Evolutionary conservation across 2,113 vertebrate genomes (phyloP), one percentile per base, ranked within the genome.

Genomic region (Thalassoma bifasciatum): DNA sequence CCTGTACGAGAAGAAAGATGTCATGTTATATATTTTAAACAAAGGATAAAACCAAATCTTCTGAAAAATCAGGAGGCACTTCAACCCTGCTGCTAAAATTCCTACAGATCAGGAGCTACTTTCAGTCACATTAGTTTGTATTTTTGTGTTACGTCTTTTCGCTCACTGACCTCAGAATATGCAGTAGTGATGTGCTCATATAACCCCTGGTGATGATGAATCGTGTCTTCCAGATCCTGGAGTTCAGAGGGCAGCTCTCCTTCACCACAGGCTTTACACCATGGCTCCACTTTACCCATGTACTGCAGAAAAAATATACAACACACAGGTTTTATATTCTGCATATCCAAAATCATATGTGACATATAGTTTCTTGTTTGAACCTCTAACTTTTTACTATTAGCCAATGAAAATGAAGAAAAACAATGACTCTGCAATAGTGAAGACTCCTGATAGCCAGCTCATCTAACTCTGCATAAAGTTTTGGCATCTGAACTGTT

Each of bases 201-300:
- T 40, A 99, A 93, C 3, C 97, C 97, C 92, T 99, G 98, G 88
- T 99, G 98, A 81, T 97, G 98, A 70, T 99, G 98, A 61, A 99
- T 99, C 59, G 96, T 97, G 34, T 98, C 98, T 86, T 99, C 98
- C 66, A 99, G 93, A 82, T 99, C 98, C 89, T 98, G 98, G 8
- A 99, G 95, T 81, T 99, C 98, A 0, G 97, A 97, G 0, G 98
- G 98, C 80, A 99, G 95, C 16, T 98, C 97, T 30, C 98, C 97
- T 64, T 99, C 97, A 2, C 97, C 98, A 30, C 98, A 99, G 0
- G 97, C 98, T 86, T 99, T 99, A 85, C 97, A 98, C 98, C 98
- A 99, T 0, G 97, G 95, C 82, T 99, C 97, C 86, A 99, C 96
- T 44, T 98, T 99, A 91, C 95, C 95, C 98, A 99, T 97, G 71